phyloP scores from a whole-genome alignment of 2,113 vertebrate species.

The Trogon melanurus region DNA sequence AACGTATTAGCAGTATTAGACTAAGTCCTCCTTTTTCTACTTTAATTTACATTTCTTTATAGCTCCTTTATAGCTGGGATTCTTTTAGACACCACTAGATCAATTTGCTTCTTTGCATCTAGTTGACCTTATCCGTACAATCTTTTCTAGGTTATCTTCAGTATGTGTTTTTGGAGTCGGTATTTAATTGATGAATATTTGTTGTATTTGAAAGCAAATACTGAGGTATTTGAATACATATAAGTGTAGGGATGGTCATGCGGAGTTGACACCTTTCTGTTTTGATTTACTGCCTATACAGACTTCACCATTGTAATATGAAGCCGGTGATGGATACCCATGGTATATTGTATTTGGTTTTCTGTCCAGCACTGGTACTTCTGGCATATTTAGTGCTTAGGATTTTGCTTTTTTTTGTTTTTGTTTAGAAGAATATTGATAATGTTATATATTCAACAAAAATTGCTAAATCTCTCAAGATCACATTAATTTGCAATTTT shows the following conservation, averaged over 20 bases:
- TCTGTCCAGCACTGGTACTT: neutral
- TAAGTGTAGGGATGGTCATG: neutral
- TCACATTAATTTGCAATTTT: neutral
- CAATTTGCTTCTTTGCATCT: neutral
- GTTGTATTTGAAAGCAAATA: neutral
- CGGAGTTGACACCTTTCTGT: neutral
- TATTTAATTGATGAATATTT: neutral
- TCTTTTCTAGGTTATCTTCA: neutral
- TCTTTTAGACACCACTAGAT: neutral
- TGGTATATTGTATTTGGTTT: neutral
- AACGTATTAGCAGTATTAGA: neutral
- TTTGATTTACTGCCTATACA: neutral
- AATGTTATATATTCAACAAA: neutral
- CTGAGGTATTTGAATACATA: neutral
- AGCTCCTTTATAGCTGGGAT: neutral
- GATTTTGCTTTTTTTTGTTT: neutral
- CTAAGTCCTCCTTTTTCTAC: neutral
- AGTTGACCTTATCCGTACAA: neutral
- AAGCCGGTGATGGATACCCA: neutral
- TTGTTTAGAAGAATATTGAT: neutral
- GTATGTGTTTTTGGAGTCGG: neutral
- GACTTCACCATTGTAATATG: neutral
- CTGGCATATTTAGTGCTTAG: neutral
- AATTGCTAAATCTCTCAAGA: neutral
- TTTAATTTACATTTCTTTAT: neutral